Percentiles rank a stretch among this genome's conserved stretches.
Evolutionary conservation across 2,888 invertebrate genomes (phyloP).

Genomic region (Temnothorax rugatulus): DNA sequence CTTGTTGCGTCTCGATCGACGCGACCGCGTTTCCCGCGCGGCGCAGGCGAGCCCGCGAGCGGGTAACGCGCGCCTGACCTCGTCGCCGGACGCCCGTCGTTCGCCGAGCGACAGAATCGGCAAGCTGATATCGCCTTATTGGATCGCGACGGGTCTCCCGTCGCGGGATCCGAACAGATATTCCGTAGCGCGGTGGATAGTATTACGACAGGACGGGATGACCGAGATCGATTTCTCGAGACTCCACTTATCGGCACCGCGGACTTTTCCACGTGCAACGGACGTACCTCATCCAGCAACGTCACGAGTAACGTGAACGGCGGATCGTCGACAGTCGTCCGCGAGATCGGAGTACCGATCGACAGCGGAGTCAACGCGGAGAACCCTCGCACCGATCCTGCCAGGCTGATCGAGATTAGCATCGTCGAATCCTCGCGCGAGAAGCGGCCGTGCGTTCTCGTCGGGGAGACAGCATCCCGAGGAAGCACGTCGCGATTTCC

Average conservation of each 20-base stretch:
- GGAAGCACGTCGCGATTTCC: slow-evolving; percentile 1
- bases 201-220: neutral
- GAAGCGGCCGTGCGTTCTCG: slow-evolving; percentile 25
- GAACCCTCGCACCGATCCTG: neutral
- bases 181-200: neutral
- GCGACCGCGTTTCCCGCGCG: slow-evolving; percentile 13
- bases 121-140: neutral
- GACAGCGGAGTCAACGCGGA: neutral
- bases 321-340: neutral
- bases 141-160: neutral
- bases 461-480: neutral
- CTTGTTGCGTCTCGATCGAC: slow-evolving; percentile 44
- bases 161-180: neutral
- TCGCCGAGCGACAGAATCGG: neutral
- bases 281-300: neutral
- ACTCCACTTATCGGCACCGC: neutral
- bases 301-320: neutral
- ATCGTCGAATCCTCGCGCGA: neutral
- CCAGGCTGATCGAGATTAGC: slow-evolving; percentile 13
- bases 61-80: too few relatives aligned
- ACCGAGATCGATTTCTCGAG: neutral
- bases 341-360: slow-evolving; percentile 7
- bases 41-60: neutral
- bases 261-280: slow-evolving; percentile 8
- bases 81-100: slow-evolving; percentile 2